Evolutionary conservation across 2,113 vertebrate genomes (phyloP).

Genomic region (Thermophis baileyi): DNA sequence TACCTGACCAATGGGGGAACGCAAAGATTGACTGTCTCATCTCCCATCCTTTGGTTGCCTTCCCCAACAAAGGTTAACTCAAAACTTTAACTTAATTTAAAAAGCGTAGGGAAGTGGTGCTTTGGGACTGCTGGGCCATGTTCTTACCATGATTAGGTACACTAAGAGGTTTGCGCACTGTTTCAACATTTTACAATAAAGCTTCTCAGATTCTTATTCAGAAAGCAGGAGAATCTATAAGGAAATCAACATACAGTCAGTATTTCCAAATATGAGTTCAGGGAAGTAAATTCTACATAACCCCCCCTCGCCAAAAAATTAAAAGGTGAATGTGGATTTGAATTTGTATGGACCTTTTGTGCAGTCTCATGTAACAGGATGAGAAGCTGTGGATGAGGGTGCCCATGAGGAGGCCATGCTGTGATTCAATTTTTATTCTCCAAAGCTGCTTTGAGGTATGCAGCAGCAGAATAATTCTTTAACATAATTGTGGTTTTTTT

Average conservation of each 20-base stretch:
- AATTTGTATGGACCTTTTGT: not conserved
- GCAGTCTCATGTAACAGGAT: not conserved
- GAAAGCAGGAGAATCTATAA: not conserved
- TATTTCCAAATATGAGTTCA: not conserved
- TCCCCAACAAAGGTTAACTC: not conserved
- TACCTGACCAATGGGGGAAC: not conserved
- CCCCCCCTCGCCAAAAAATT: not conserved
- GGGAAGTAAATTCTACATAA: not conserved
- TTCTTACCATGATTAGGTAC: not conserved
- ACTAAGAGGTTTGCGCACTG: not conserved
- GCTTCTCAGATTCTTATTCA: not conserved
- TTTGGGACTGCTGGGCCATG: not conserved
- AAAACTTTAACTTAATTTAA: not conserved
- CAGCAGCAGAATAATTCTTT: not conserved
- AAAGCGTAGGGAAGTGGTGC: not conserved
- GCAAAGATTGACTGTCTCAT: not conserved
- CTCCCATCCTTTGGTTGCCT: not conserved
- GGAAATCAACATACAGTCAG: not conserved
- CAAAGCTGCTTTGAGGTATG: not conserved
- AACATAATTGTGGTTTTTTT: not conserved
- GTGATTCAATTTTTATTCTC: not conserved
- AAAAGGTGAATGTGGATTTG: not conserved
- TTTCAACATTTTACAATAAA: not conserved
- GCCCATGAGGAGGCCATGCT: not conserved
- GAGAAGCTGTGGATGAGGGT: not conserved